These are phyloP conservation scores for Hemaris fuciformis DNA, from an alignment of 2,888 invertebrate species.

Conservation along the genomic window DNA sequence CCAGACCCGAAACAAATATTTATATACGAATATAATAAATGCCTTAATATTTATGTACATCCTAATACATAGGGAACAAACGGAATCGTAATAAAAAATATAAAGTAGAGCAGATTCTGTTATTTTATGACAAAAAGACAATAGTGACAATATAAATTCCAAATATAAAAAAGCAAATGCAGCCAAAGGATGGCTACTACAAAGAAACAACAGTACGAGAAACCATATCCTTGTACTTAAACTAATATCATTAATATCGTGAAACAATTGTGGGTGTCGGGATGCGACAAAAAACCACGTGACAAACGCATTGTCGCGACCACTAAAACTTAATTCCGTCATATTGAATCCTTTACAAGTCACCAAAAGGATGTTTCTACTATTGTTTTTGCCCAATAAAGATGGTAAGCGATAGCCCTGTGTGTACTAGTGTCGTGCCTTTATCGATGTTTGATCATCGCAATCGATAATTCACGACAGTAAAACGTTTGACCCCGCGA, in stretches of 20 bases:
- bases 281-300: not conserved
- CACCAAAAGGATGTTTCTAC: constrained; percentile 45
- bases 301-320: constrained; percentile 14
- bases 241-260: constrained; percentile 6
- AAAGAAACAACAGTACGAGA: not conserved
- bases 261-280: constrained; percentile 8
- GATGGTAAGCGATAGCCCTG: constrained; percentile 69
- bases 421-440: constrained; percentile 57
- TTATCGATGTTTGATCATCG: constrained; percentile 54
- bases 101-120: too few species aligned
- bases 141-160: not conserved
- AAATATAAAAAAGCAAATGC: not conserved
- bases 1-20: too few species aligned
- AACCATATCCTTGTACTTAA: constrained; percentile 5
- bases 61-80: too few species aligned
- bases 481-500: constrained; percentile 63
- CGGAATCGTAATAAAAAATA: too few species aligned
- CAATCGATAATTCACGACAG: constrained; percentile 59
- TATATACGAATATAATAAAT: too few species aligned
- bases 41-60: too few species aligned
- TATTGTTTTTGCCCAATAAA: constrained; percentile 65
- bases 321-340: constrained; percentile 63
- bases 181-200: not conserved
- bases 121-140: too few species aligned
- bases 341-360: constrained; percentile 60